phyloP scores from a whole-genome alignment of 1,140 invertebrate species.

The Andricus grossulariae region DNA sequence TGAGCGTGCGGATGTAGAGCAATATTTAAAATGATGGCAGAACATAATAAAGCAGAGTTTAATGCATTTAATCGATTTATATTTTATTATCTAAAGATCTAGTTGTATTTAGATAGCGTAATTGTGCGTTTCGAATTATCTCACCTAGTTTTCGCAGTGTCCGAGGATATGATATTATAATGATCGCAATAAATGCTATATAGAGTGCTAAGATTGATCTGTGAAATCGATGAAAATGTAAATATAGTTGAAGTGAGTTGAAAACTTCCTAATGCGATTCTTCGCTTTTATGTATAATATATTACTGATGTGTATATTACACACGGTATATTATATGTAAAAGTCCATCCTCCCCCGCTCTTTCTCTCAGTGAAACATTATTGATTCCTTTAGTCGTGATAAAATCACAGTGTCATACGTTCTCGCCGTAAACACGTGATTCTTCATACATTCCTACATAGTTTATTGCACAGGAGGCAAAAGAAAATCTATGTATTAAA shows the following conservation, averaged over 20 bases:
- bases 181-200: slow-evolving; percentile 21
- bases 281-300: slow-evolving; percentile 26
- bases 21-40: slow-evolving; percentile 37
- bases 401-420: too few relatives aligned
- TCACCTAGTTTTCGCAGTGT: slow-evolving; percentile 6
- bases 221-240: slow-evolving; percentile 19
- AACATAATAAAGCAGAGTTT: slow-evolving; percentile 35
- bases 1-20: background rate
- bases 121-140: slow-evolving; percentile 20
- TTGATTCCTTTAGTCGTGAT: too few relatives aligned
- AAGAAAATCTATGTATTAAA: slow-evolving; percentile 9
- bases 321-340: slow-evolving; percentile 17
- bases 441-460: too few relatives aligned
- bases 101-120: slow-evolving; percentile 26
- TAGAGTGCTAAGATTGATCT: slow-evolving; percentile 29
- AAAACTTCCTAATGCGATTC: slow-evolving; percentile 29
- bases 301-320: slow-evolving; percentile 16
- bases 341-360: background rate
- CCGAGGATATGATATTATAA: slow-evolving; percentile 24
- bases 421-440: too few relatives aligned
- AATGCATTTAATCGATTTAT: slow-evolving; percentile 36
- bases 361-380: slow-evolving; percentile 17
- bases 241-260: slow-evolving; percentile 21
- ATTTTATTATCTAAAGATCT: slow-evolving; percentile 31
- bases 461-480: slow-evolving; percentile 1